Base-by-base conservation (phyloP, 2,113 vertebrate genomes). In the Sinosuthora webbiana region DNA sequence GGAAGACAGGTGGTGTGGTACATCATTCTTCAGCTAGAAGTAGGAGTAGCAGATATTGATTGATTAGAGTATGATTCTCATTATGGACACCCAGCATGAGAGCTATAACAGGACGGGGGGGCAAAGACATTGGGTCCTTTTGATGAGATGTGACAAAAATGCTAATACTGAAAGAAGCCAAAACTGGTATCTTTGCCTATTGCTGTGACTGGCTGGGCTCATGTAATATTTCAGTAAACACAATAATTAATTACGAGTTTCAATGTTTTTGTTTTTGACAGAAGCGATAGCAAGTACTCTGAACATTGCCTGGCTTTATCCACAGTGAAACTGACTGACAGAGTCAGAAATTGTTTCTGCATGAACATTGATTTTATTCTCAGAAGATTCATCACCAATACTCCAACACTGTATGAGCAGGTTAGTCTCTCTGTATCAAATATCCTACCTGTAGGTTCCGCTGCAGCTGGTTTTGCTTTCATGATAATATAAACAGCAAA, bases 261-360 rank as follows among this genome's bases (percentile, higher is more conserved):
- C 37, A 56, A 2, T 42, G 9, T 18, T 49, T 86, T 68, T 68
- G 31, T 6, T 55, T 87, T 74, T 73, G n/a, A 69, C 28, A 57
- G 49, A 78, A 79, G 16, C 10, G 53, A n/a, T 10, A 60, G 21
- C 15, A 84, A 75, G 14, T 52, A 62, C 39, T 84, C 25, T 57
- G 15, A 91, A 62, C 0, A 0, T 41, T 82, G 5, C 12, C n/a
- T 68, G n/a, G 11, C 45, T 83, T 94, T 80, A 55, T 42, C 27
- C 15, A 30, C 50, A 8, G 15, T 64, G 70, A 88, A 94, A 63
- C 45, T 41, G 63, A 93, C 8, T 88, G 77, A 45, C 41, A 45
- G 88, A 79, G 9, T 75, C 44, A 91, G 75, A 94, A 94, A 83
- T 85, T 80, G n/a, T 18, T 91, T 88, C 70, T 91, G 57, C n/a